Conservation (phyloP, 2,113 vertebrate species). For the Tychaedon coryphoeus region DNA sequence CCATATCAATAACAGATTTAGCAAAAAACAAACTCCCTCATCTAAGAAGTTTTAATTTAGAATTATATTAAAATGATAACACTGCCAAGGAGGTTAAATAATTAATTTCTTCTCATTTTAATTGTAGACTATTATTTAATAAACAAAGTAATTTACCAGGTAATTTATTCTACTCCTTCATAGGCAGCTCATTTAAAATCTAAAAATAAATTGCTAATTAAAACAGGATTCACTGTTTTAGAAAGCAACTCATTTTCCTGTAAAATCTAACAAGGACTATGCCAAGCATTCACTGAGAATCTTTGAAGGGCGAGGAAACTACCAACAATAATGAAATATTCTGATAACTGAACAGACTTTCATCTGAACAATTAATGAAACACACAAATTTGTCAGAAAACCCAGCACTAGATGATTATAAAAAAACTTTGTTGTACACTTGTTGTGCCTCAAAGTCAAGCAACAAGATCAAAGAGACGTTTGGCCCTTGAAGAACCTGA, state of each 20-base stretch:
- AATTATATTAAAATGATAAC: slow-evolving; percentile 69
- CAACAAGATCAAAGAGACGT: not conserved
- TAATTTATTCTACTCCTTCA: slow-evolving; percentile 71
- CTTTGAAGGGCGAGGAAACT: slow-evolving; percentile 29
- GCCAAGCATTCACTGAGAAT: not conserved
- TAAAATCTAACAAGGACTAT: slow-evolving; percentile 35
- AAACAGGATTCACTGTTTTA: slow-evolving; percentile 57
- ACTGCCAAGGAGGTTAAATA: slow-evolving; percentile 66
- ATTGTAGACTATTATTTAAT: slow-evolving; percentile 74
- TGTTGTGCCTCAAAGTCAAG: not conserved
- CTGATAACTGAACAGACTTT: slow-evolving; percentile 12
- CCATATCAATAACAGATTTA: slow-evolving; percentile 70
- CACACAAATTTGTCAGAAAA: not conserved
- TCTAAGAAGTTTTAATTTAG: slow-evolving; percentile 65
- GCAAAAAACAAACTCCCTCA: slow-evolving; percentile 49
- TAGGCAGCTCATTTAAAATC: slow-evolving; percentile 54
- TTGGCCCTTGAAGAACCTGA: not conserved
- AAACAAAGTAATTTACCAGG: slow-evolving; percentile 65
- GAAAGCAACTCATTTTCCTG: slow-evolving; percentile 61
- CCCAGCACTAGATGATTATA: not conserved
- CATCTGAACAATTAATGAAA: slow-evolving; percentile 41
- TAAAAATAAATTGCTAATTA: slow-evolving; percentile 74
- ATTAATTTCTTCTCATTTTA: slow-evolving; percentile 70
- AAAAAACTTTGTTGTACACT: not conserved
- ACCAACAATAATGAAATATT: slow-evolving; percentile 20